phyloP scores from a whole-genome alignment of 2,113 vertebrate species.

The Chamaetylas fuelleborni region DNA sequence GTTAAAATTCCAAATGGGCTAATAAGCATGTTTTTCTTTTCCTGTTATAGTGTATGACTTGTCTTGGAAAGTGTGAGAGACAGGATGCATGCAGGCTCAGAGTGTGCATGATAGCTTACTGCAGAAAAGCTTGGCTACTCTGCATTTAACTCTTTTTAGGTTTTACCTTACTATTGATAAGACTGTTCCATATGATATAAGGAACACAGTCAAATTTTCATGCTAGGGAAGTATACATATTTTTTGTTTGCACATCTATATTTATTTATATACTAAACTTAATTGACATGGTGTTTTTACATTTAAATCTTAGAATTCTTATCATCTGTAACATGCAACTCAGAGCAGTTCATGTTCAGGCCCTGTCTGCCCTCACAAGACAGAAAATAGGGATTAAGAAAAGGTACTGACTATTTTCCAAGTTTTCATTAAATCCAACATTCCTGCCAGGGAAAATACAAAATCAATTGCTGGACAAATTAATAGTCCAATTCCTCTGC shows the following conservation, averaged over 20 bases:
- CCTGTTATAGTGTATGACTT: not conserved
- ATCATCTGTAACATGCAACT: not conserved
- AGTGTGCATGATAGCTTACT: not conserved
- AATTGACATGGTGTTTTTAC: not conserved
- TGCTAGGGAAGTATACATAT: not conserved
- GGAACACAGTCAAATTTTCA: not conserved
- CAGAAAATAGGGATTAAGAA: not conserved
- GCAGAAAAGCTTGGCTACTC: not conserved
- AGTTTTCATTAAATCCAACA: not conserved
- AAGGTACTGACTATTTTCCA: not conserved
- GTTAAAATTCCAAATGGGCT: constrained; percentile 32
- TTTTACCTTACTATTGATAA: not conserved
- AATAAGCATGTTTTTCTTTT: constrained; percentile 30
- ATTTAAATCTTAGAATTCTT: not conserved
- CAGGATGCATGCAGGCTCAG: constrained; percentile 12
- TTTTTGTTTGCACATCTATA: not conserved
- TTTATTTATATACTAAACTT: not conserved
- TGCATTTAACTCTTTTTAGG: not conserved
- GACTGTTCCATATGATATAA: not conserved
- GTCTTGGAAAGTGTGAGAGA: constrained; percentile 10
- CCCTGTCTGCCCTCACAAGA: not conserved
- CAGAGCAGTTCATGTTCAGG: not conserved
- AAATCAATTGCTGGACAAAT: not conserved
- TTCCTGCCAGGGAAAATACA: not conserved
- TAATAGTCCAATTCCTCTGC: not conserved